Percentiles rank a stretch among this genome's conserved stretches.
phyloP scores from a whole-genome alignment of 1,140 invertebrate genomes.

The Archivesica marissinica region DNA sequence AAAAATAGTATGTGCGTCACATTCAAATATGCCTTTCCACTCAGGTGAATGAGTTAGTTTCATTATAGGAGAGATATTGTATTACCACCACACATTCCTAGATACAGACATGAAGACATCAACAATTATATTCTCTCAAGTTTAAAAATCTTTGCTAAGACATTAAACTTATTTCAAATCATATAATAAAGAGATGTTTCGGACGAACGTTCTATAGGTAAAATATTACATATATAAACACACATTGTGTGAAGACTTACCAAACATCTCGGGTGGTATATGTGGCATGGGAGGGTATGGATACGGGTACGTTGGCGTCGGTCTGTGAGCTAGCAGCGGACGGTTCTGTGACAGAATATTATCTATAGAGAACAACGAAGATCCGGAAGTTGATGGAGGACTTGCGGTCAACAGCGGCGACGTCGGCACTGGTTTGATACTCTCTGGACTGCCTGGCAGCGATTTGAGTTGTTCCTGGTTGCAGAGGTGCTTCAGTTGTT shows the following conservation, averaged over 20 bases:
- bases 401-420: conserved; percentile 45
- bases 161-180: no score
- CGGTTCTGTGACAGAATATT: conserved; percentile 59
- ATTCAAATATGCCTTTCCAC: no score
- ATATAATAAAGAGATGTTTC: no score
- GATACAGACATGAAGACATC: no score
- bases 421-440: conserved; percentile 42
- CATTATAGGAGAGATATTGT: no score
- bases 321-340: conserved; percentile 57
- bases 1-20: no score
- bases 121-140: no score
- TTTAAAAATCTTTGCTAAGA: no score
- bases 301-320: conserved; percentile 58
- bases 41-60: no score
- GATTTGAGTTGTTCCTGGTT: conserved; percentile 49
- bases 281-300: conserved; percentile 48
- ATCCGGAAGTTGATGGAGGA: conserved; percentile 33
- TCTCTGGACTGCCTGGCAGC: conserved; percentile 23
- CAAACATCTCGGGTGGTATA: conserved; percentile 60
- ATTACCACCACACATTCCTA: no score
- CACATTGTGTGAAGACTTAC: conserved; percentile 35
- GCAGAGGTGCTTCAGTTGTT: conserved; percentile 36
- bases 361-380: conserved; percentile 59
- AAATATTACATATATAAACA: no score
- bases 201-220: no score